Evolutionary conservation across 2,797 vertebrate species (phyloP), one percentile per base, ranked within the genome.

Genomic region (Pangasius larnaudii): DNA sequence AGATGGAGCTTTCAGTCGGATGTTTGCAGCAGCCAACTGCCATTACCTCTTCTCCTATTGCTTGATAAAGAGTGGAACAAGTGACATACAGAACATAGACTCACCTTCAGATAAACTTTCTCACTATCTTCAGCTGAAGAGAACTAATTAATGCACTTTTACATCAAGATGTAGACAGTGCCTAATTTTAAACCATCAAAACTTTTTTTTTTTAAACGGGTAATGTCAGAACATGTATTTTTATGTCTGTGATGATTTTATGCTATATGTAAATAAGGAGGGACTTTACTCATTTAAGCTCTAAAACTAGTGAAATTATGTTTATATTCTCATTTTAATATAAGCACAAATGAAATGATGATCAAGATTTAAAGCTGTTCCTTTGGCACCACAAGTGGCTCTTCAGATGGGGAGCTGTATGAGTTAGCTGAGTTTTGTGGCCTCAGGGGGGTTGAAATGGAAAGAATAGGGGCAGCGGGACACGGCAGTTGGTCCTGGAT

Each of bases 11-110:
- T 99, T 99, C 98, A 99, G 98, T 99, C 98, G 96, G 98, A 99
- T 99, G 98, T 99, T 99, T 99, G 97, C 98, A 98, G 97, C 98
- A 98, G 98, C 98, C 96, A 94, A 96, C 97, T 99, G 98, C 96
- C 97, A 95, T 96, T 95, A 95, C 96, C 97, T 92, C 96, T 97
- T 85, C 88, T 74, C 33, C 67, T 22, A 83, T 59, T 51, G 8
- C 77, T 36, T 79, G 10, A 49, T 22, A n/a, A 65, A 30, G 39
- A 72, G 53, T 58, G 39, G 16, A 69, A 58, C 14, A 5, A 85
- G 24, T 39, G 85, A 78, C 33, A 27, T 14, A 49, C 30, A 56
- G 18, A 16, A 78, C 27, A 61, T 13, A 46, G 71, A 46, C 33
- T 46, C 39, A 1, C 14, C 27, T 1, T 24, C 19, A 24, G 24